Evolutionary conservation across 2,113 vertebrate species (phyloP), one percentile per base, ranked within the genome.

Genomic region (Sarotherodon lohbergeri): DNA sequence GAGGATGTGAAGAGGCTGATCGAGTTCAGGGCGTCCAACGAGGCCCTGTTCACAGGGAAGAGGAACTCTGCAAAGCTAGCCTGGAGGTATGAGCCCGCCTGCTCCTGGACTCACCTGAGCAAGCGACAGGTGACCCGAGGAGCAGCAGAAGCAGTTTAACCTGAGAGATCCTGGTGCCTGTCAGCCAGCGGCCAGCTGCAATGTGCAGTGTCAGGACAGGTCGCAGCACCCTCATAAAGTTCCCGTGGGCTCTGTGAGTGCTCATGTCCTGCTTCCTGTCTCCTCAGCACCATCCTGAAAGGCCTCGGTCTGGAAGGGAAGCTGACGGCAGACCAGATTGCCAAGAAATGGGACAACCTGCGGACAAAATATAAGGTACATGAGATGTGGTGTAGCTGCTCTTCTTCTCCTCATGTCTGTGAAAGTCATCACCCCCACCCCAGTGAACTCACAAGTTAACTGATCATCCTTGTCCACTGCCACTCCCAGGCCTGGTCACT

Each of bases 331-430:
- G 96, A 96, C 59, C 96, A 97, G 90, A 95, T 96, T 11, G 95
- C 96, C 63, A 97, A 97, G 39, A 97, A 96, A 81, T 97, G 96
- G 96, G 96, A 97, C 94, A 96, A 97, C 90, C 91, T 97, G 73
- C 91, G 96, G 13, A 95, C 95, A 1, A 97, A 96, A 56, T 97
- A 97, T 85, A 97, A 97, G 96, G 96, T 96, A 76, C 19, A 59
- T 1, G 48, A 61, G 29, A 63, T 19, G 59, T 9, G 3, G 10
- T 34, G 59, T 34, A 61, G 59, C 16, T 34, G 59, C 16, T 34
- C 16, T 63, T 10, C 5, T 32, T 61, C 29, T 61, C 3, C 27
- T 59, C 27, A 9, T 59, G 57, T 59, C 14, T 61, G 57, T 59
- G 57, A 14, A 1, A 4, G 55, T 27, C n/a, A 55, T 6, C 6